Evolutionary conservation across 2,888 invertebrate species (phyloP).

Genomic region (Leistus spinibarbis): DNA sequence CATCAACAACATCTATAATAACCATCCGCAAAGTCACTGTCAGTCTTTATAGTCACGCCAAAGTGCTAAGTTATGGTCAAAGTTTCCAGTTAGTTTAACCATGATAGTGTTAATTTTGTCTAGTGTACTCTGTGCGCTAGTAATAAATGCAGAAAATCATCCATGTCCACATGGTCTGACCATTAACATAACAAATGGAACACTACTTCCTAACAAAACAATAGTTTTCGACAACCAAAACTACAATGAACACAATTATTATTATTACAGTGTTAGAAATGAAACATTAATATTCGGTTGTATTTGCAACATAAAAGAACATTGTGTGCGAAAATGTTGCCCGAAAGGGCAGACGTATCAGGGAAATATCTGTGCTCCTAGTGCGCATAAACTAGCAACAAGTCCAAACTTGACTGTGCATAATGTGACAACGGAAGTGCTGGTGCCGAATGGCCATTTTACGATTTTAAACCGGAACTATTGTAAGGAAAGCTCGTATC

Average conservation of each 20-base stretch:
- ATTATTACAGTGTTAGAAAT: neutral
- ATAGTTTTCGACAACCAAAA: neutral
- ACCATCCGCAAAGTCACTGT: neutral
- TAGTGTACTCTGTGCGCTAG: neutral
- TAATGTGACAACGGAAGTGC: neutral
- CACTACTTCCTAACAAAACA: neutral
- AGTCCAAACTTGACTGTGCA: conserved; percentile 4
- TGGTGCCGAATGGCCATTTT: neutral
- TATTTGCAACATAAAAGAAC: neutral
- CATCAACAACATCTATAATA: no score
- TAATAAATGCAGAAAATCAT: neutral
- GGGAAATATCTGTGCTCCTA: neutral
- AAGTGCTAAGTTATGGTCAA: neutral
- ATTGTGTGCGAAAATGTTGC: conserved; percentile 21
- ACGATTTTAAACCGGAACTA: conserved; percentile 4
- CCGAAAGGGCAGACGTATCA: conserved; percentile 11
- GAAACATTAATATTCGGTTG: conserved; percentile 2
- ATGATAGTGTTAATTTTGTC: neutral
- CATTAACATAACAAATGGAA: conserved; percentile 14
- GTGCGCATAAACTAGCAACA: neutral
- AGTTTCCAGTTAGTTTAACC: neutral
- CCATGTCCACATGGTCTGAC: conserved; percentile 4
- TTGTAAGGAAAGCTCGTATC: conserved; percentile 9
- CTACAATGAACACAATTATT: neutral
- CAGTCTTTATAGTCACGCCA: neutral